Percentiles rank a stretch among this genome's conserved stretches.
phyloP scores from a whole-genome alignment of 37 sponge, comb jelly and placozoan species.

The Spongia lamella region DNA sequence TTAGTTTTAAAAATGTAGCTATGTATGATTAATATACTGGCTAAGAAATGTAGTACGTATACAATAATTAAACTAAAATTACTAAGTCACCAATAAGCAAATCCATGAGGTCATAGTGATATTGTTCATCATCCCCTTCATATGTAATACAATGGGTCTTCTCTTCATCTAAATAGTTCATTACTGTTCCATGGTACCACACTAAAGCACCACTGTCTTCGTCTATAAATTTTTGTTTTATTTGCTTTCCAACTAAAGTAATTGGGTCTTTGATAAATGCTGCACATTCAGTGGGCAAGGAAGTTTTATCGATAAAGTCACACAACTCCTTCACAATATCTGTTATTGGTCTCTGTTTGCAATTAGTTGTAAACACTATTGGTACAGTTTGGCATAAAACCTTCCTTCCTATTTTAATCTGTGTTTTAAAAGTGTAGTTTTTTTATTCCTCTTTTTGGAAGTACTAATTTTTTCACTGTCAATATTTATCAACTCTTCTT shows the following conservation, averaged over 20 bases:
- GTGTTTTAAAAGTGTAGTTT: constrained; percentile 3
- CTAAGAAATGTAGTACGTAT: too few species aligned
- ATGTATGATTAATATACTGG: too few species aligned
- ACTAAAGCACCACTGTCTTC: neutral
- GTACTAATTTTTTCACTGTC: constrained; percentile 1
- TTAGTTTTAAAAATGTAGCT: too few species aligned
- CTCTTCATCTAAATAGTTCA: constrained; percentile 14
- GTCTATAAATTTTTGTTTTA: constrained; percentile 13
- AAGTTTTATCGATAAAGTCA: neutral
- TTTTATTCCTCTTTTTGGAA: constrained; percentile 10
- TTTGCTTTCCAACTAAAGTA: constrained; percentile 16
- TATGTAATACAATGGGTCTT: constrained; percentile 22
- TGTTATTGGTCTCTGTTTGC: constrained; percentile 21
- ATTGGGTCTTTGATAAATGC: neutral
- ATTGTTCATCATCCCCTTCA: constrained; percentile 20
- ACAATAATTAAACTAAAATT: neutral
- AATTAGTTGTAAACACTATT: constrained; percentile 10
- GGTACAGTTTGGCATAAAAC: constrained; percentile 12
- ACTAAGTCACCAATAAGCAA: constrained; percentile 23
- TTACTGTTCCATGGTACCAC: constrained; percentile 26
- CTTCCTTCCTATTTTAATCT: constrained; percentile 33
- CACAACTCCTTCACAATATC: constrained; percentile 21
- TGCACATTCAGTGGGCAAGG: neutral
- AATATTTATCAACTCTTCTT: constrained; percentile 1
- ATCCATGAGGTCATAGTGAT: constrained; percentile 19